Percentiles rank a stretch among this genome's conserved stretches.
Conservation (phyloP, 2,888 invertebrate genomes). For the Parnassius smintheus region DNA sequence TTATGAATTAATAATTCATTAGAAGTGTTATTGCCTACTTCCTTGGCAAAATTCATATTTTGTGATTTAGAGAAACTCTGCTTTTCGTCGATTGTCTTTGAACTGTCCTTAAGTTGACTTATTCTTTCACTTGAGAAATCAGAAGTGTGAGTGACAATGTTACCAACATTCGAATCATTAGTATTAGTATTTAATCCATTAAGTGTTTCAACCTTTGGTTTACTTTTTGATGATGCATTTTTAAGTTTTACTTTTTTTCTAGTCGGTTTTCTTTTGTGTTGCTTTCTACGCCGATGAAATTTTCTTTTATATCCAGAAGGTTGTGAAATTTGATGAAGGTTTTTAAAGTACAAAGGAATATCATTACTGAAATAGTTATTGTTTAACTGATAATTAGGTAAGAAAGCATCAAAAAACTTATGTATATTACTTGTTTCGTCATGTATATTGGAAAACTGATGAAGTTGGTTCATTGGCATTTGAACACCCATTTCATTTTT, state of each 20-base stretch:
- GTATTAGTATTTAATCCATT: background rate
- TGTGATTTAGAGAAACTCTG: background rate
- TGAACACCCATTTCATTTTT: background rate
- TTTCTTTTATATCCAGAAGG: conserved; percentile 20
- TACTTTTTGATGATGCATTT: conserved; percentile 9
- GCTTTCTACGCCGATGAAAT: conserved; percentile 24
- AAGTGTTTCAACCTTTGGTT: background rate
- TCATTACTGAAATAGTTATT: conserved; percentile 22
- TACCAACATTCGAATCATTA: background rate
- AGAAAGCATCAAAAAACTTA: conserved; percentile 20
- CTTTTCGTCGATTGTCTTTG: background rate
- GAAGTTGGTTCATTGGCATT: background rate
- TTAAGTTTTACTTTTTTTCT: conserved; percentile 8
- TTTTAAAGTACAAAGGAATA: conserved; percentile 35
- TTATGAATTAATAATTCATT: conserved; percentile 5
- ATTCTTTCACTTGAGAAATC: background rate
- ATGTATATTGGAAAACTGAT: conserved; percentile 12
- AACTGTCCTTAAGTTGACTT: background rate
- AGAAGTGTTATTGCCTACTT: background rate
- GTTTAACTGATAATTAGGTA: conserved; percentile 20
- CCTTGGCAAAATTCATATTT: conserved; percentile 1
- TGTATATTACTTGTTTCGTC: conserved; percentile 12
- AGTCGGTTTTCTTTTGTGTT: conserved; percentile 8
- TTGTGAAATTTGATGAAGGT: conserved; percentile 33
- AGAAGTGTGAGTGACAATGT: background rate